A percentile compares a stretch with the other conserved stretches of the same genome.
These are phyloP conservation scores for Pseudopleuronectes americanus DNA, from an alignment of 2,797 vertebrate species.

Conservation along the genomic window DNA sequence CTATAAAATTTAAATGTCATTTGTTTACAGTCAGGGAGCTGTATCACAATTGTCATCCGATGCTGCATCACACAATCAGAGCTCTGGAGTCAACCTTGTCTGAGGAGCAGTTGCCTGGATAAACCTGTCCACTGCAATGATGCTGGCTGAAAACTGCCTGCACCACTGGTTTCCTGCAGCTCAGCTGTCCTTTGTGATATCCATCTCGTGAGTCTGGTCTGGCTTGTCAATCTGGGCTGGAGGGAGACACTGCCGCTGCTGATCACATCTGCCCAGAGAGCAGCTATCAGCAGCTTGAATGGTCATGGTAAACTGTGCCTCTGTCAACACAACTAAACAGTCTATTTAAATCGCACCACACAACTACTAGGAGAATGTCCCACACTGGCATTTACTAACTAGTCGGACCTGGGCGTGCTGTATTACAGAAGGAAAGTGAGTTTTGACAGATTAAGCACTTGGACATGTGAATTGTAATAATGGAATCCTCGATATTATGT, in stretches of 20 bases:
- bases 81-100: constrained; percentile 57
- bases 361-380: constrained; percentile 41
- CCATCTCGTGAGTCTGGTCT: constrained; percentile 75
- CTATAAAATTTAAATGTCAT: constrained; percentile 9
- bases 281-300: constrained; percentile 74
- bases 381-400: constrained; percentile 22
- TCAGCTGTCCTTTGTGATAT: constrained; percentile 78
- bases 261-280: constrained; percentile 77
- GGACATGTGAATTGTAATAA: constrained; percentile 27
- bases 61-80: constrained; percentile 53
- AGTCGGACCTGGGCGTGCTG: constrained; percentile 16
- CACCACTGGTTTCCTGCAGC: constrained; percentile 75
- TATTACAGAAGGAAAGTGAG: constrained; percentile 2
- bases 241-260: constrained; percentile 72
- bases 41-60: constrained; percentile 44
- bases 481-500: constrained; percentile 5
- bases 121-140: constrained; percentile 75
- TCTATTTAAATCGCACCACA: constrained; percentile 54
- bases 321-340: constrained; percentile 72
- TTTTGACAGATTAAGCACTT: constrained; percentile 37
- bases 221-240: constrained; percentile 77
- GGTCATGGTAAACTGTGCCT: constrained; percentile 71
- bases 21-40: constrained; percentile 23
- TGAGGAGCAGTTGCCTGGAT: constrained; percentile 70
- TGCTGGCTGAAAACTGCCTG: constrained; percentile 76